Evolutionary conservation across 2,888 invertebrate genomes (phyloP), one percentile per base, ranked within the genome.

Genomic region (Drosophila nr. perissopoda): DNA sequence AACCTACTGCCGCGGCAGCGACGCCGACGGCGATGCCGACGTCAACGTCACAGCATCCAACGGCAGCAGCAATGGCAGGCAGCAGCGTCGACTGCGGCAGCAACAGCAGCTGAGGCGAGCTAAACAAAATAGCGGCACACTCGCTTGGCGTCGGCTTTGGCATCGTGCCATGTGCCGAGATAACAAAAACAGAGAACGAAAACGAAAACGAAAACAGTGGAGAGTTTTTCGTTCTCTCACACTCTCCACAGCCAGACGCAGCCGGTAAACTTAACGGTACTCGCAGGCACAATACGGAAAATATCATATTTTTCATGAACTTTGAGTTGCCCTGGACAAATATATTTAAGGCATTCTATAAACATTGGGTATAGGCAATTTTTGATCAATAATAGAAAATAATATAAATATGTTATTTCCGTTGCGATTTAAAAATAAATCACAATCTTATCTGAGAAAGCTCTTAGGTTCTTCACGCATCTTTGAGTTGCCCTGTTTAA

Each of bases 161-260:
- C 61, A 34, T 68, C 62, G 71, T 57, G 79, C 58, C 71, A 65
- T 74, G 75, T 73, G 70, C 82, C 82, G 85, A 88, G 86, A 79
- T 81, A 86, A 84, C 86, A 87, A 89, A 81, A 87, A 87, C 88
- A 88, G 83, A 89, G 89, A 89, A 77, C 84, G 70, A 69, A 66
- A 81, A 71, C 69, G 80, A 79, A 73, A 71, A 71, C 69, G 73
- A 74, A 74, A 75, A 68, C 79, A 71, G 65, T 88, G 85, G 58
- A 79, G 77, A 84, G 61, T 81, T 82, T 72, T 53, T 31, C 34
- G 27, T 54, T 70, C 75, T 70, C 76, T 70, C 53, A 6, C 75
- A 58, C 36, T 80, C 60, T 69, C 75, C 81, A 81, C 66, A 40
- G n/a, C 40, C 36, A 71, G 65, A 36, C 27, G 27, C 63, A 66